Evolutionary conservation across 1,140 invertebrate genomes (phyloP).

Genomic region (Tetramorium simillimum): DNA sequence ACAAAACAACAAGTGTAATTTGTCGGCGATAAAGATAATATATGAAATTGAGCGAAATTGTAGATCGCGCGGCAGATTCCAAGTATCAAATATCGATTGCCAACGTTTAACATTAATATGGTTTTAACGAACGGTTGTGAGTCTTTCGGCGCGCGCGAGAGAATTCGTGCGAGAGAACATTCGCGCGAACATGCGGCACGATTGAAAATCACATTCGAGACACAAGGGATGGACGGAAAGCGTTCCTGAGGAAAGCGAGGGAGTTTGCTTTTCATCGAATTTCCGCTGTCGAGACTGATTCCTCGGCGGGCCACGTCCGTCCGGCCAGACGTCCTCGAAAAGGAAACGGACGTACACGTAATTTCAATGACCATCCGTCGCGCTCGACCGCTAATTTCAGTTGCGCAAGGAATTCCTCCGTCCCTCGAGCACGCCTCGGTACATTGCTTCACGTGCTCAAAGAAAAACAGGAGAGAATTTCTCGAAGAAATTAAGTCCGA

Average conservation of each 20-base stretch:
- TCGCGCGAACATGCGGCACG: not conserved
- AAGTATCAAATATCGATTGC: not conserved
- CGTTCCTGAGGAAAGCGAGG: conserved; percentile 19
- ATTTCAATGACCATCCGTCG: conserved; percentile 75
- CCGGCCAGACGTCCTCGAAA: conserved; percentile 45
- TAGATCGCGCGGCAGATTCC: not conserved
- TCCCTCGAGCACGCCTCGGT: conserved; percentile 40
- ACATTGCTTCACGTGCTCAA: conserved; percentile 35
- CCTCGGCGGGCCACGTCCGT: conserved; percentile 67
- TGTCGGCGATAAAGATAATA: conserved; percentile 4
- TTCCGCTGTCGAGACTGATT: conserved; percentile 74
- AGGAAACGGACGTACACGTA: conserved; percentile 69
- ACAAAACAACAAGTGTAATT: not conserved
- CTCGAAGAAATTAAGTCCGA: conserved; percentile 29
- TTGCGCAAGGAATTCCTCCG: conserved; percentile 47
- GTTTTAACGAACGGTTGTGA: not conserved
- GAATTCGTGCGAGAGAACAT: not conserved
- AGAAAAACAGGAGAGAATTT: conserved; percentile 48
- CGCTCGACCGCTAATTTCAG: conserved; percentile 68
- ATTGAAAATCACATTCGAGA: conserved; percentile 43
- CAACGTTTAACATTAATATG: not conserved
- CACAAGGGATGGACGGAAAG: not conserved
- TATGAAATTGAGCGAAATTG: not conserved
- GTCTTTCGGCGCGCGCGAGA: not conserved
- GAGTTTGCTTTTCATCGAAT: conserved; percentile 74